Evolutionary conservation across 2,888 invertebrate genomes (phyloP).

Genomic region (Phortica okadai): DNA sequence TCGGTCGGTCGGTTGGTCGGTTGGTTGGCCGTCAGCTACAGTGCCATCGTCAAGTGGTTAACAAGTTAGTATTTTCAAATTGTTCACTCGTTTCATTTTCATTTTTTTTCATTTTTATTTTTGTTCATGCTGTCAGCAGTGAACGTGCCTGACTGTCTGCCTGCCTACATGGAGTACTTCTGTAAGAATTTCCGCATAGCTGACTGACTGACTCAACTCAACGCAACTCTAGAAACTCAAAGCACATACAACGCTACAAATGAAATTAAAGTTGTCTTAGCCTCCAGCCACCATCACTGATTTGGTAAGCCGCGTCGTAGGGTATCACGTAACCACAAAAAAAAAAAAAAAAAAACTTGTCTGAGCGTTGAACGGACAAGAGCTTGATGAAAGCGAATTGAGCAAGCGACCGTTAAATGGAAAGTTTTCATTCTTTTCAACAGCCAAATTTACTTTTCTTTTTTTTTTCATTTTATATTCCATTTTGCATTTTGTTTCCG

Average conservation of each 20-base stretch:
- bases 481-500: slow-evolving; percentile 2
- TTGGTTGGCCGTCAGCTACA: not conserved
- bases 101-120: slow-evolving; percentile 32
- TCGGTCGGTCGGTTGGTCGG: not conserved
- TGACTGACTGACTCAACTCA: slow-evolving; percentile 44
- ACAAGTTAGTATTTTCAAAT: slow-evolving; percentile 52
- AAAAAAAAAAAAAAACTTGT: too few species aligned
- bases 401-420: slow-evolving; percentile 57
- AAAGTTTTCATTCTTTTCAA: slow-evolving; percentile 46
- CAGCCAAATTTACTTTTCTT: slow-evolving; percentile 5
- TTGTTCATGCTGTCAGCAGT: not conserved
- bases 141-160: slow-evolving; percentile 48
- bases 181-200: slow-evolving; percentile 49
- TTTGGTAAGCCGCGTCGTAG: not conserved
- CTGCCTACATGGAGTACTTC: slow-evolving; percentile 34
- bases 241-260: too few species aligned
- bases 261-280: too few species aligned
- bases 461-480: slow-evolving; percentile 26
- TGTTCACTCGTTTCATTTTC: slow-evolving; percentile 53
- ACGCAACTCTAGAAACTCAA: too few species aligned
- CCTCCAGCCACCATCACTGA: too few species aligned
- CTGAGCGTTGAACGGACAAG: slow-evolving; percentile 4
- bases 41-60: slow-evolving; percentile 30
- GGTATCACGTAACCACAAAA: slow-evolving; percentile 32
- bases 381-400: slow-evolving; percentile 52